Evolutionary conservation across 2,888 invertebrate species (phyloP).

Genomic region (Molorchus minor): DNA sequence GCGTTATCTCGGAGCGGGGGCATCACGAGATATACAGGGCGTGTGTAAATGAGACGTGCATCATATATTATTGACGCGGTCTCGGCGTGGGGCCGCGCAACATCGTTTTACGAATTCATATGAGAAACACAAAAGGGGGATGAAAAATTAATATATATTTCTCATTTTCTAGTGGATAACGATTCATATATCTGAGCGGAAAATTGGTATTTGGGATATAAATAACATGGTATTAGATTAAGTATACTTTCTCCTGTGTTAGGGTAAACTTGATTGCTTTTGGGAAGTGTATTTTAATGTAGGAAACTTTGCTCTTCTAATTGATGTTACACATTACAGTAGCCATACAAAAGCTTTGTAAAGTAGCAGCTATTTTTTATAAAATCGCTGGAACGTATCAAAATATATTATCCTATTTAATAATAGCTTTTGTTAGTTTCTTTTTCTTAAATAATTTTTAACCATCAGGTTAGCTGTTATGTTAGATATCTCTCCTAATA

Average conservation of each 20-base stretch:
- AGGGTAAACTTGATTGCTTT: too few species aligned
- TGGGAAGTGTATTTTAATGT: too few species aligned
- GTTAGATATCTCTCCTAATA: too few species aligned
- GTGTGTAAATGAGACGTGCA: conserved; percentile 54
- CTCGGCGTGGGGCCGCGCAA: conserved; percentile 38
- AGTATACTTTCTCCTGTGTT: conserved; percentile 6
- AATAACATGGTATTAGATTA: conserved; percentile 37
- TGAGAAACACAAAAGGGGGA: conserved; percentile 62
- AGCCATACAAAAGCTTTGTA: too few species aligned
- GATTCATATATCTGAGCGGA: conserved; percentile 42
- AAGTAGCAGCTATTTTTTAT: too few species aligned
- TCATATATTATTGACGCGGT: conserved; percentile 66
- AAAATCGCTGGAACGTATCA: too few species aligned
- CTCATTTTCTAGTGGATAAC: conserved; percentile 53
- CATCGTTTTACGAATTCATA: conserved; percentile 60
- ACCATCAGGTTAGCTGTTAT: too few species aligned
- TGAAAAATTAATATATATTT: conserved; percentile 65
- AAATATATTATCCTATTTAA: too few species aligned
- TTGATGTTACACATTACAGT: too few species aligned
- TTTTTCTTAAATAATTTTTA: too few species aligned
- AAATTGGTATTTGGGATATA: conserved; percentile 45
- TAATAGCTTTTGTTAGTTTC: too few species aligned
- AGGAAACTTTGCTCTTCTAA: too few species aligned
- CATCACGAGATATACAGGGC: conserved; percentile 46
- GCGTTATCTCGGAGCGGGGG: conserved; percentile 32